Conservation (phyloP, 2,888 invertebrate genomes). For the Harpalus rufipes region DNA sequence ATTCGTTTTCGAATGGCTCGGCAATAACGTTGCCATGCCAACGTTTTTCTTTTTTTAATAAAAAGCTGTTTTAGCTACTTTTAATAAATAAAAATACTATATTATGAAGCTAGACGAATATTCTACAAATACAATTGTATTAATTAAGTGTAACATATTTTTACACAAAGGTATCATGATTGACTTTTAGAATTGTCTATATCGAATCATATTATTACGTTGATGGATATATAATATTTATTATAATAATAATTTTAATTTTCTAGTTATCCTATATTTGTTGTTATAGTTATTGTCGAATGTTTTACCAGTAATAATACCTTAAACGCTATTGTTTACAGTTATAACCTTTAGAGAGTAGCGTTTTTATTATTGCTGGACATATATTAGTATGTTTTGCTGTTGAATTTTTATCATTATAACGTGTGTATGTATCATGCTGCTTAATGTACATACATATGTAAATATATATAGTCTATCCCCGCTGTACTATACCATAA, state of each 20-base stretch:
- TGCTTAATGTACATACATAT: conserved; percentile 59
- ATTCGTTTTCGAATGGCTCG: conserved; percentile 63
- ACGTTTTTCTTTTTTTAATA: conserved; percentile 54
- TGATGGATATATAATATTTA: conserved; percentile 60
- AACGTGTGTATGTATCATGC: conserved; percentile 59
- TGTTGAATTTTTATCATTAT: conserved; percentile 66
- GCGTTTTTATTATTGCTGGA: conserved; percentile 47
- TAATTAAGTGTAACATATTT: conserved; percentile 63
- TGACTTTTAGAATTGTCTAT: conserved; percentile 56
- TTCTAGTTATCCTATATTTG: conserved; percentile 65
- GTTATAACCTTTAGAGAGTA: background rate
- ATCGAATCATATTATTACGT: conserved; percentile 57
- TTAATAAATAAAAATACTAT: conserved; percentile 56
- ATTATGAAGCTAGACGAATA: conserved; percentile 58
- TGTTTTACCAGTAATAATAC: conserved; percentile 35
- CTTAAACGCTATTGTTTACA: conserved; percentile 27
- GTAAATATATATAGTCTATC: conserved; percentile 63
- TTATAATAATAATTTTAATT: conserved; percentile 63
- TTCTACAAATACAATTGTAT: conserved; percentile 56
- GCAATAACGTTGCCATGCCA: conserved; percentile 40
- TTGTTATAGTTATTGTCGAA: conserved; percentile 65
- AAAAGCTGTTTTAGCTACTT: conserved; percentile 55
- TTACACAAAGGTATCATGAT: conserved; percentile 59
- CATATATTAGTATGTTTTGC: conserved; percentile 64
- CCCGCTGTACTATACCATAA: conserved; percentile 61